These are phyloP conservation scores for Drosophila ohnishii DNA, from an alignment of 1,140 invertebrate genomes.

Conservation along the genomic window DNA sequence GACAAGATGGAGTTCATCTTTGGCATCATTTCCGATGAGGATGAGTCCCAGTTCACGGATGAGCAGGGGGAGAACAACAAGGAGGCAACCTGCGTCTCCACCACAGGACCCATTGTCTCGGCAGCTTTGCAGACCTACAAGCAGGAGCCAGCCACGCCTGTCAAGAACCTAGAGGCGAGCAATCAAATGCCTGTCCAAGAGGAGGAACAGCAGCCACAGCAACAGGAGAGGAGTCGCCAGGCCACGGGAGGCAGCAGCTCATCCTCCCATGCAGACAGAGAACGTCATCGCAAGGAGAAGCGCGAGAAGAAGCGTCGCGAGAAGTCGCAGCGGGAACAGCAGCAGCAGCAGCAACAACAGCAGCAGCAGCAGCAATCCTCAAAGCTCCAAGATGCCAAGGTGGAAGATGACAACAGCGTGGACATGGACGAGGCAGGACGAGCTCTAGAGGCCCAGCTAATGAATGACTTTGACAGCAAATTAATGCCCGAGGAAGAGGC, in stretches of 20 bases:
- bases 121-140: constrained; percentile 79
- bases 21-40: constrained; percentile 91
- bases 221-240: constrained; percentile 44
- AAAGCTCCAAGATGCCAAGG: constrained; percentile 57
- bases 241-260: constrained; percentile 21
- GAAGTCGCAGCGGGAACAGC: constrained; percentile 73
- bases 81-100: constrained; percentile 42
- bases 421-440: constrained; percentile 91
- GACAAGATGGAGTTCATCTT: constrained; percentile 94
- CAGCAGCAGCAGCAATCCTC: constrained; percentile 65
- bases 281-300: constrained; percentile 84
- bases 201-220: constrained; percentile 30
- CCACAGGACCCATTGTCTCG: constrained; percentile 73
- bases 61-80: constrained; percentile 38
- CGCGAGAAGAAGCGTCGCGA: constrained; percentile 89
- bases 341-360: constrained; percentile 61
- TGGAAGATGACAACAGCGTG: constrained; percentile 90
- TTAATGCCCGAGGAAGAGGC: constrained; percentile 76
- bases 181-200: constrained; percentile 24
- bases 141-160: constrained; percentile 62
- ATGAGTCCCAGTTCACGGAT: constrained; percentile 77
- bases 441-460: constrained; percentile 90
- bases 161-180: constrained; percentile 40
- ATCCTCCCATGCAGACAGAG: constrained; percentile 60
- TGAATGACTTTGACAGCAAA: constrained; percentile 85